Conservation (phyloP, 2,797 vertebrate genomes). For the Hapalemur alaotrensis region DNA sequence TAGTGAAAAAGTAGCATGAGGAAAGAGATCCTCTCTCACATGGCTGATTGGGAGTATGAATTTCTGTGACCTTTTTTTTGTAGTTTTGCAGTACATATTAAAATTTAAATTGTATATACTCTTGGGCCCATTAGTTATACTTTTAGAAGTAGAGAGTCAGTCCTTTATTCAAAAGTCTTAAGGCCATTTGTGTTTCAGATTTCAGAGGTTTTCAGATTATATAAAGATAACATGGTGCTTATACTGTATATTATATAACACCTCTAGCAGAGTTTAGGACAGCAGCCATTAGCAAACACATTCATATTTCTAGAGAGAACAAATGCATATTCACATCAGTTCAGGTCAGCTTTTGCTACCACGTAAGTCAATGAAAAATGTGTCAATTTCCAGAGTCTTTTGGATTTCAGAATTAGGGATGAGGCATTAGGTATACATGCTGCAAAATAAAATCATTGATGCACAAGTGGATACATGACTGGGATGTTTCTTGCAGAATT, state of each 20-base stretch:
- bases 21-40: not conserved
- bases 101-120: not conserved
- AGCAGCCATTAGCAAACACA: not conserved
- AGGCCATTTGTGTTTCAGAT: not conserved
- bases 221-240: not conserved
- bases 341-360: not conserved
- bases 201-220: not conserved
- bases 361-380: not conserved
- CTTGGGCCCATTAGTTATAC: not conserved
- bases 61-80: not conserved
- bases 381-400: not conserved
- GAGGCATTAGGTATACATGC: not conserved
- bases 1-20: not conserved
- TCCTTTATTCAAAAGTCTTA: not conserved
- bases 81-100: not conserved
- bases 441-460: not conserved
- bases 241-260: not conserved
- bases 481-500: not conserved
- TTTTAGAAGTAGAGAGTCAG: not conserved
- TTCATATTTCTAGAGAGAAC: not conserved
- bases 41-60: not conserved
- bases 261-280: not conserved
- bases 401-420: conserved; percentile 41
- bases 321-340: not conserved
- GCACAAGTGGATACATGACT: not conserved